These are phyloP conservation scores for Lycorma delicatula DNA, from an alignment of 1,140 invertebrate species.

Conservation along the genomic window DNA sequence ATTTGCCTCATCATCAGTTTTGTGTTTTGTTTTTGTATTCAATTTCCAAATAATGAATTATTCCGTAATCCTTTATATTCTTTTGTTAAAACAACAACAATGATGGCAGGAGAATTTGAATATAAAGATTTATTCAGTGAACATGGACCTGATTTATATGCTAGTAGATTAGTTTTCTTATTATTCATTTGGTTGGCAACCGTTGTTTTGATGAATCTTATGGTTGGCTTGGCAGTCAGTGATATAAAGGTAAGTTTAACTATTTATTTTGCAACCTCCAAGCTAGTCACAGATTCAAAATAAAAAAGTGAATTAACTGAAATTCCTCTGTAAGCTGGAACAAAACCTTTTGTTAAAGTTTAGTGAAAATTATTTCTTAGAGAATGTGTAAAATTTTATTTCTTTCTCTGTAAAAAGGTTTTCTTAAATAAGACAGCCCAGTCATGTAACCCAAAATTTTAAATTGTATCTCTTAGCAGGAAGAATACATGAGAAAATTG, in stretches of 20 bases:
- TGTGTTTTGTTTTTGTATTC: constrained; percentile 43
- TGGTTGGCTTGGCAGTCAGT: constrained; percentile 38
- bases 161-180: constrained; percentile 28
- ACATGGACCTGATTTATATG: constrained; percentile 18
- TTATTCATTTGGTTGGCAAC: constrained; percentile 34
- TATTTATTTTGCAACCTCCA: too few relatives aligned
- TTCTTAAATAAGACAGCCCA: too few relatives aligned
- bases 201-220: constrained; percentile 38
- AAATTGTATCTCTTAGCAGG: too few relatives aligned
- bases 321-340: too few relatives aligned
- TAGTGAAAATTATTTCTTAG: too few relatives aligned
- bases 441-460: too few relatives aligned
- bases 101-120: constrained; percentile 50
- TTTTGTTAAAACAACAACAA: constrained; percentile 43
- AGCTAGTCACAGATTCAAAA: too few relatives aligned
- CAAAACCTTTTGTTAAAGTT: too few relatives aligned
- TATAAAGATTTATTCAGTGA: constrained; percentile 37
- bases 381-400: too few relatives aligned
- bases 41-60: constrained; percentile 36
- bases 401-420: too few relatives aligned
- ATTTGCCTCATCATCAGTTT: constrained; percentile 45
- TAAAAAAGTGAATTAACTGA: too few relatives aligned
- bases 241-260: constrained; percentile 30
- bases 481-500: too few relatives aligned
- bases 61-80: constrained; percentile 39